These are phyloP conservation scores for Siniperca scherzeri DNA, from an alignment of 2,797 vertebrate genomes.

Conservation along the genomic window DNA sequence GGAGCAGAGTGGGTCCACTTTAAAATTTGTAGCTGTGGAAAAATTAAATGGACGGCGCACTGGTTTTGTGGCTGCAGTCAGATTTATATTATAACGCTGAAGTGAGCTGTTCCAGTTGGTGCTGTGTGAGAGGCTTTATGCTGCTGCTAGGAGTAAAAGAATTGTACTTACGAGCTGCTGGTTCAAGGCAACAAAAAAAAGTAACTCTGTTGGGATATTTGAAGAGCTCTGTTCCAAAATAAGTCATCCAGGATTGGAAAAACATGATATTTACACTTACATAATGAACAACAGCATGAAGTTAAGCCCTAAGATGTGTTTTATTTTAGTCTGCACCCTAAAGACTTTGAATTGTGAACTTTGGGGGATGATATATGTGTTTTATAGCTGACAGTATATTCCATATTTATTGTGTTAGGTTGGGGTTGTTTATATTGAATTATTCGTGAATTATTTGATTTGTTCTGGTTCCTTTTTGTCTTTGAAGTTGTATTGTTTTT, in stretches of 20 bases:
- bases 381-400: background rate
- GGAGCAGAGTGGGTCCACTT: constrained; percentile 62
- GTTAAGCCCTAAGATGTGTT: background rate
- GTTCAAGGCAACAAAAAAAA: constrained; percentile 1
- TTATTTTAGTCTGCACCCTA: background rate
- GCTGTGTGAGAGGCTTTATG: constrained; percentile 47
- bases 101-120: constrained; percentile 37
- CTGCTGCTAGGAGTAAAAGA: constrained; percentile 9
- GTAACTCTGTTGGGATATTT: background rate
- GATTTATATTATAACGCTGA: constrained; percentile 54
- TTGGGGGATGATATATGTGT: background rate
- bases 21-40: constrained; percentile 75
- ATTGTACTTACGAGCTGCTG: constrained; percentile 13
- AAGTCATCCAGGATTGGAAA: background rate
- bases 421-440: background rate
- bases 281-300: constrained; percentile 10
- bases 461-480: background rate
- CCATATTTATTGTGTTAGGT: background rate
- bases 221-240: constrained; percentile 13
- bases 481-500: no score
- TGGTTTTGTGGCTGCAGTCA: constrained; percentile 68
- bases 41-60: constrained; percentile 61
- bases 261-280: constrained; percentile 8
- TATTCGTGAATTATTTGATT: background rate
- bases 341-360: background rate